Conservation (phyloP, 1,140 invertebrate species). For the Galendromus occidentalis region DNA sequence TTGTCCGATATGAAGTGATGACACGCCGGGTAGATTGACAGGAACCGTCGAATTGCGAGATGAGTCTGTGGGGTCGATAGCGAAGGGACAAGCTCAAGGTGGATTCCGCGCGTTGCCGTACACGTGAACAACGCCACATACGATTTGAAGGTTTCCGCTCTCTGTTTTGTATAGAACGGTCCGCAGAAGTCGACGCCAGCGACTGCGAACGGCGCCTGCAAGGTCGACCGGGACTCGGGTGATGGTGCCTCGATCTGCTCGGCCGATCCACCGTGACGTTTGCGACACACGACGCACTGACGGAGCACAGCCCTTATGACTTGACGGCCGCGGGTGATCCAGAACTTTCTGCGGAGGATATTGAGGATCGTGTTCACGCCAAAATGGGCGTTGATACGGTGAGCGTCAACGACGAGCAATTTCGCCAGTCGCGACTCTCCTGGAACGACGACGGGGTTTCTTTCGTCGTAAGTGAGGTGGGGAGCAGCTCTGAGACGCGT, state of each 20-base stretch:
- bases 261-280: neutral
- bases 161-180: neutral
- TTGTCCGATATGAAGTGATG: slow-evolving; percentile 16
- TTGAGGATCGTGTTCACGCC: neutral
- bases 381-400: neutral
- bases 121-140: slow-evolving; percentile 31
- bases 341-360: neutral
- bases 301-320: neutral
- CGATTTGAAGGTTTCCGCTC: slow-evolving; percentile 20
- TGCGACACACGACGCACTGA: neutral
- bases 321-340: neutral
- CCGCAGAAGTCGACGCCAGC: neutral
- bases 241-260: neutral
- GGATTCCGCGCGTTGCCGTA: slow-evolving; percentile 27
- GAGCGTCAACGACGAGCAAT: too few species aligned
- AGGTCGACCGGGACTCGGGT: neutral
- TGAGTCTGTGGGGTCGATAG: slow-evolving; percentile 27
- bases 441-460: too few species aligned
- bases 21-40: slow-evolving; percentile 21
- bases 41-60: slow-evolving; percentile 26
- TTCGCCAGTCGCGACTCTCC: too few species aligned
- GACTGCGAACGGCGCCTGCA: neutral
- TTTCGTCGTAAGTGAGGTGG: too few species aligned
- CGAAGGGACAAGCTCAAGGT: slow-evolving; percentile 27
- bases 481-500: too few species aligned